Base-by-base conservation (phyloP, 2,797 vertebrate species). In the Cottoperca gobio region DNA sequence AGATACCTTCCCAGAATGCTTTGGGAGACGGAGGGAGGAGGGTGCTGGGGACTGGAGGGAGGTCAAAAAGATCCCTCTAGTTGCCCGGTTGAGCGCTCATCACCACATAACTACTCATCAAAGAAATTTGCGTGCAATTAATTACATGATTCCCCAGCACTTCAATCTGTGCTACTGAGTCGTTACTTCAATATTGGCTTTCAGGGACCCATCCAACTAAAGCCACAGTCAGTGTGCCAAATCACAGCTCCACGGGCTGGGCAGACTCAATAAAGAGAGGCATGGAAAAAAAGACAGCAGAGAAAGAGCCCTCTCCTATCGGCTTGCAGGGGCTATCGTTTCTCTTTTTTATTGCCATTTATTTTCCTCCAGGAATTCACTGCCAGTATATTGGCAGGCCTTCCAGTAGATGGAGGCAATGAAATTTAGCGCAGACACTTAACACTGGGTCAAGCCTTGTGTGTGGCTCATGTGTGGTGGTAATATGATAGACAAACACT, bases 291-390 rank as follows among this genome's bases (percentile, higher is more conserved):
- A 91, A 88, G 84, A 89, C 70, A 77, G 83, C 79, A 78, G 78
- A 80, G 79, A 91, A 85, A 89, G 95, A 93, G 94, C 92, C 85
- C 93, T 95, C 95, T 96, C 93, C 94, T 96, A 95, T 94, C 94
- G 89, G 95, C 95, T 97, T 95, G 94, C 94, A 93, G 81, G 92
- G 94, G 93, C 95, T 93, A 97, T 97, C 96, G 96, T 97, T 97
- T 96, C 97, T 97, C 95, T 96, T 95, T 95, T 97, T 98, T 98
- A 98, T 97, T 98, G 96, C 96, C 96, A 96, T 98, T 97, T 97
- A 97, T 97, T 98, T 97, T 97, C 97, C 97, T 96, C 95, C 90
- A 97, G 97, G 97, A 97, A 96, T 98, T 96, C 95, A 92, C 96
- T 97, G 96, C 97, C 97, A 96, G 97, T 96, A 96, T 96, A 97